Evolutionary conservation across 1,140 invertebrate species (phyloP).

Genomic region (Schmidtea mediterranea): DNA sequence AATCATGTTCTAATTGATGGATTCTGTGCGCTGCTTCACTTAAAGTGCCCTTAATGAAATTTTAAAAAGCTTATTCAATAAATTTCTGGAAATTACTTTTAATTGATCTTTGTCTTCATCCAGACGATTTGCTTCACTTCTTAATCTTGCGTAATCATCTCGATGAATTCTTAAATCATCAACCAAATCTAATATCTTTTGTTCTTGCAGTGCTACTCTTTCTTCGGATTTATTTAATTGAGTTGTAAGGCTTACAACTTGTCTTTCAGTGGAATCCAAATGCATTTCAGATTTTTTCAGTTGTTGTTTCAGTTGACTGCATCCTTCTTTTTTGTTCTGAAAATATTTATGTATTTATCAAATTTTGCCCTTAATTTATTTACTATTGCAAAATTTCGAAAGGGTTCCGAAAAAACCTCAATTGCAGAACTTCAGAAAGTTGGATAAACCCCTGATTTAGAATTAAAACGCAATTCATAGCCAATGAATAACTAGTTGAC

Average conservation of each 20-base stretch:
- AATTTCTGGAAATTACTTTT: background rate
- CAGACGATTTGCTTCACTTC: background rate
- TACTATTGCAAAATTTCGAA: no score
- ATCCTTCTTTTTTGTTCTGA: slow-evolving; percentile 6
- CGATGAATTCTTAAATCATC: slow-evolving; percentile 3
- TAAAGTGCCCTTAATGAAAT: slow-evolving; percentile 1
- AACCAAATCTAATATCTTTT: slow-evolving; percentile 7
- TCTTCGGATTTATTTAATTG: slow-evolving; percentile 7
- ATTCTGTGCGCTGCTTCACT: slow-evolving; percentile 3
- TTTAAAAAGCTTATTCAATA: no score
- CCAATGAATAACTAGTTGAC: no score
- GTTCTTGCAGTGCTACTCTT: slow-evolving; percentile 3
- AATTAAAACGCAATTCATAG: no score
- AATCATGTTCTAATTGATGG: no score
- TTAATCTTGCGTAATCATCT: slow-evolving; percentile 5
- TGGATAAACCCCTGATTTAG: no score
- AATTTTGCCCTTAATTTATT: no score
- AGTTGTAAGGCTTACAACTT: slow-evolving; percentile 5
- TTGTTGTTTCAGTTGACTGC: slow-evolving; percentile 7
- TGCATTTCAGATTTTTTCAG: slow-evolving; percentile 5
- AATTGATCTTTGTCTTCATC: slow-evolving; percentile 8
- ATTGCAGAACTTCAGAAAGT: no score
- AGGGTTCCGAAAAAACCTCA: no score
- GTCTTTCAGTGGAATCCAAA: slow-evolving; percentile 4
- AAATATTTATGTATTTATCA: slow-evolving; percentile 6